phyloP scores from a whole-genome alignment of 2,113 vertebrate species.

The Orycteropus afer region DNA sequence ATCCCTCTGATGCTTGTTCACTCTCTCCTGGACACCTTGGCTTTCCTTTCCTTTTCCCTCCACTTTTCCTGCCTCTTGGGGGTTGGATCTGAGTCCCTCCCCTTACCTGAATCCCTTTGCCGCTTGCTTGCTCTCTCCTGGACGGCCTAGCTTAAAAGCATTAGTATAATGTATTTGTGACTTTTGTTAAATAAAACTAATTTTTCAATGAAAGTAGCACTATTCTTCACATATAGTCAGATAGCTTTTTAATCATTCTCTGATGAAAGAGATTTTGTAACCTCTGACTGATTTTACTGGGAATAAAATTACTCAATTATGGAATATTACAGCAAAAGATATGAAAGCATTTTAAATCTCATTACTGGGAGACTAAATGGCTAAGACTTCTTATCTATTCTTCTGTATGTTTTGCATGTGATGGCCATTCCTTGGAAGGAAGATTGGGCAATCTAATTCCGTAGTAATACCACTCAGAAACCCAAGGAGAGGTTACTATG shows the following conservation, averaged over 20 bases:
- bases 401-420: background rate
- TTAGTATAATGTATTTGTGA: background rate
- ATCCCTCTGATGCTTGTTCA: no score
- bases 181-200: slow-evolving; percentile 5
- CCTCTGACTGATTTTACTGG: background rate
- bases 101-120: no score
- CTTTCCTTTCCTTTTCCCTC: no score
- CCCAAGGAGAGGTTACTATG: no score
- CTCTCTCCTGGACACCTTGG: no score
- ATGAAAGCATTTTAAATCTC: background rate
- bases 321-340: background rate
- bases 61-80: no score
- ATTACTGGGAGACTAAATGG: background rate
- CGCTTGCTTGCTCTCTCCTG: no score
- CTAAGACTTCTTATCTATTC: background rate
- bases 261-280: slow-evolving; percentile 30
- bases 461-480: no score
- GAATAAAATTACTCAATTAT: background rate
- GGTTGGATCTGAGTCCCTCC: no score
- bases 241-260: background rate
- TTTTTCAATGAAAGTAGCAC: background rate
- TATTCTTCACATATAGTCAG: background rate
- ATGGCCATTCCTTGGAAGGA: no score
- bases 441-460: no score
- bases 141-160: no score